phyloP scores from a whole-genome alignment of 2,113 vertebrate species.

The Heliornis fulica region DNA sequence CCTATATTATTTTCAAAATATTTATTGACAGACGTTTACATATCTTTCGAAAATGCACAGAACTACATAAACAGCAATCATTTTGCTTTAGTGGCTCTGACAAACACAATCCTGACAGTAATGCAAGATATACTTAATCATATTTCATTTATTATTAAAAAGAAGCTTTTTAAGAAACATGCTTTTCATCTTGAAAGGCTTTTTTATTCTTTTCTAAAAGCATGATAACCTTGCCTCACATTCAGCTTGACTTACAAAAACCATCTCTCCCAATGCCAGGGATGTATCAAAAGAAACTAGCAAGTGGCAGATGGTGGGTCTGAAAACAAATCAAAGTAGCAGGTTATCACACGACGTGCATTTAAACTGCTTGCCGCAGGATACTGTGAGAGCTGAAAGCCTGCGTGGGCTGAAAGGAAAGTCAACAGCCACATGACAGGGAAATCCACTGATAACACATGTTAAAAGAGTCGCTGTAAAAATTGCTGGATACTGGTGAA shows the following conservation, averaged over 20 bases:
- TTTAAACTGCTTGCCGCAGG: not conserved
- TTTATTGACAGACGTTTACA: not conserved
- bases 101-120: not conserved
- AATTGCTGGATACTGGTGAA: not conserved
- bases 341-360: not conserved
- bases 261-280: not conserved
- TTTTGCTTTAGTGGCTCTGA: not conserved
- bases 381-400: not conserved
- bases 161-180: not conserved
- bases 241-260: not conserved
- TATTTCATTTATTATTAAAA: not conserved
- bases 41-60: not conserved
- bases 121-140: not conserved
- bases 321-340: not conserved
- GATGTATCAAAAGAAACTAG: not conserved
- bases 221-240: not conserved
- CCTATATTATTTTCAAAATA: not conserved
- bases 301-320: not conserved
- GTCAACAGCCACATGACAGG: not conserved
- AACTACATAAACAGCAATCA: not conserved
- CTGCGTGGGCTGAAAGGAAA: not conserved
- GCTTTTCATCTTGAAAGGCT: not conserved
- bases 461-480: not conserved
- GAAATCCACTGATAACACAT: rapidly evolving
- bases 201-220: not conserved